These are phyloP conservation scores for Andrena minutula DNA, from an alignment of 2,888 invertebrate species.

Conservation along the genomic window DNA sequence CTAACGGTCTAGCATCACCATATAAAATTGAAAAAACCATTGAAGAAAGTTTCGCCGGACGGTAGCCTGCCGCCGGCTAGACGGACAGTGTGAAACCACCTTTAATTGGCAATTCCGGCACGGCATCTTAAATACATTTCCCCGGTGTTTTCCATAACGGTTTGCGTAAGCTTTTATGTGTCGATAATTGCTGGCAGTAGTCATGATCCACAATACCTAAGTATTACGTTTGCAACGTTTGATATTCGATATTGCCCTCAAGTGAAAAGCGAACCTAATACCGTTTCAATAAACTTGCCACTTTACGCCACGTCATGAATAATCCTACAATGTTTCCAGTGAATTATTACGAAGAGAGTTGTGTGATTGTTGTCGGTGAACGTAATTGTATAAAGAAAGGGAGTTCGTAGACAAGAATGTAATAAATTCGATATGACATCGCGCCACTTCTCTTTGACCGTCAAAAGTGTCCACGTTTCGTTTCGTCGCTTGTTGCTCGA, in stretches of 20 bases:
- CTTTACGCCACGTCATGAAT: neutral
- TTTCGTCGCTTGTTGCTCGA: neutral
- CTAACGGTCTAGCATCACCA: too few species aligned
- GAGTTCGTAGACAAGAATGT: neutral
- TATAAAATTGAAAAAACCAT: too few species aligned
- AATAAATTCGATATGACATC: conserved; percentile 9
- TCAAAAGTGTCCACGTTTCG: conserved; percentile 34
- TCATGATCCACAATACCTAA: conserved; percentile 13
- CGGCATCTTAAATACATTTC: neutral
- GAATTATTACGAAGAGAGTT: neutral
- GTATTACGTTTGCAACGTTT: conserved; percentile 27
- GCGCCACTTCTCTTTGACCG: conserved; percentile 46
- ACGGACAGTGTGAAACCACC: neutral
- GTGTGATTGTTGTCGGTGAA: neutral
- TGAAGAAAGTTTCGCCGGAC: too few species aligned
- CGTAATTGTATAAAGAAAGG: neutral
- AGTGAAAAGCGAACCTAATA: conserved; percentile 12
- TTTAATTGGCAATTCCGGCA: neutral
- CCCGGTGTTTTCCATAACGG: neutral
- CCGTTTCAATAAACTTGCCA: conserved; percentile 23
- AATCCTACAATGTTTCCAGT: neutral
- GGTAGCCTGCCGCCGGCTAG: too few species aligned
- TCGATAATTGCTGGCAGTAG: conserved; percentile 35
- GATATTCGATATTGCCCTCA: conserved; percentile 29
- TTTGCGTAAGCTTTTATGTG: neutral